A percentile compares a stretch with the other conserved stretches of the same genome.
phyloP scores from a whole-genome alignment of 2,888 invertebrate genomes.

The Drosophila falleni region DNA sequence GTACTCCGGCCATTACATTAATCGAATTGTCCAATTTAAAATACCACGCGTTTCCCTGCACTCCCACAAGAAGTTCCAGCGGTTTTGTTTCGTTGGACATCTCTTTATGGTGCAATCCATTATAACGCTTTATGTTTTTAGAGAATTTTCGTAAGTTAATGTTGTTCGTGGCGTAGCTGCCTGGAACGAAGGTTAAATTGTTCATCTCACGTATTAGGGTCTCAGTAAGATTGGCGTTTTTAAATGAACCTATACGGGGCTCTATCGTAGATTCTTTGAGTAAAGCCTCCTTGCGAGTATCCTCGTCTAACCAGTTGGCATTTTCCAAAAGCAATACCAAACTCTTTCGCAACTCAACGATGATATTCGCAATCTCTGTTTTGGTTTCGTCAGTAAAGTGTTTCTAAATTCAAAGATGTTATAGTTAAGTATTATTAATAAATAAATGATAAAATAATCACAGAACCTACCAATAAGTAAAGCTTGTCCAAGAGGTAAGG shows the following conservation, averaged over 20 bases:
- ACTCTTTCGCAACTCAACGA: slow-evolving; percentile 75
- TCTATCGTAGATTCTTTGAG: slow-evolving; percentile 73
- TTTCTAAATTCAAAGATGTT: slow-evolving; percentile 43
- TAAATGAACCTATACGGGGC: slow-evolving; percentile 67
- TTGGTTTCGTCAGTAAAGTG: slow-evolving; percentile 68
- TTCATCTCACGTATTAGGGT: slow-evolving; percentile 67
- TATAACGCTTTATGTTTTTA: slow-evolving; percentile 64
- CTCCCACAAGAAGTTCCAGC: slow-evolving; percentile 67
- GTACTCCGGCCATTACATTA: slow-evolving; percentile 81
- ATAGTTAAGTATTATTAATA: background rate
- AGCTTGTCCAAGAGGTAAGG: slow-evolving; percentile 69
- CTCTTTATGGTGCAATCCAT: slow-evolving; percentile 58
- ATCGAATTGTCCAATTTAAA: slow-evolving; percentile 82
- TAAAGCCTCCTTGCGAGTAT: slow-evolving; percentile 76
- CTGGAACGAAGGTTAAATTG: slow-evolving; percentile 61
- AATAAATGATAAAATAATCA: too few species aligned
- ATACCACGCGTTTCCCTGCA: slow-evolving; percentile 83
- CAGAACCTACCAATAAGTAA: slow-evolving; percentile 69
- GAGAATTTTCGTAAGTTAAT: slow-evolving; percentile 70
- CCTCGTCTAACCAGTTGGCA: slow-evolving; percentile 81
- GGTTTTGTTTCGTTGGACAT: slow-evolving; percentile 68
- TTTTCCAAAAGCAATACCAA: slow-evolving; percentile 61
- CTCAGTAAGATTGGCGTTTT: slow-evolving; percentile 58
- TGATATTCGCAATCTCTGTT: slow-evolving; percentile 65
- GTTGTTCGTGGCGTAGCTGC: slow-evolving; percentile 65